Conservation (phyloP, 2,888 invertebrate species). For the Eristalis arbustorum region DNA sequence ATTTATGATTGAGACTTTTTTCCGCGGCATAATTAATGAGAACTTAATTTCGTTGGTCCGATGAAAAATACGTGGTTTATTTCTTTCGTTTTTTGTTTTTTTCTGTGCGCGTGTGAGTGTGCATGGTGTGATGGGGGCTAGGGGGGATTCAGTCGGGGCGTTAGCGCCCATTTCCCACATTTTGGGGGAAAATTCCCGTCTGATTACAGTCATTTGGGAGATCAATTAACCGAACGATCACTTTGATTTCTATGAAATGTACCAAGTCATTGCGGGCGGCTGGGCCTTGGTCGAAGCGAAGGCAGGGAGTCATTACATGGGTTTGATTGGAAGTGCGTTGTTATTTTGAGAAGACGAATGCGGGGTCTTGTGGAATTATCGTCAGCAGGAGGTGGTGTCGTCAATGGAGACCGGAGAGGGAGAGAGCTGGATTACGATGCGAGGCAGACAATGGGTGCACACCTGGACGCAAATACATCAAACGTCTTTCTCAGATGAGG, state of each 20-base stretch:
- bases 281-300: background rate
- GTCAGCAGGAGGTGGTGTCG: background rate
- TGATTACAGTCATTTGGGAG: conserved; percentile 63
- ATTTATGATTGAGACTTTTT: conserved; percentile 52
- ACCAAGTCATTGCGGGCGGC: conserved; percentile 6
- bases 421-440: background rate
- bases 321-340: background rate
- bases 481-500: no score
- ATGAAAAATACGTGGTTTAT: conserved; percentile 7
- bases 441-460: no score
- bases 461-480: no score
- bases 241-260: conserved; percentile 38
- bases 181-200: conserved; percentile 27
- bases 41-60: conserved; percentile 49
- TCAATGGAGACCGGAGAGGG: background rate
- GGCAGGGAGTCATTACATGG: background rate
- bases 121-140: background rate
- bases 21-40: conserved; percentile 57
- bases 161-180: conserved; percentile 53
- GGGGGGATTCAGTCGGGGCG: conserved; percentile 18
- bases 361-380: background rate
- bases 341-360: background rate
- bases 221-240: conserved; percentile 63
- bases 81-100: background rate
- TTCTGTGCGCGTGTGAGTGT: background rate